Conservation (phyloP, 2,797 vertebrate genomes). For the Takifugu ocellatus region DNA sequence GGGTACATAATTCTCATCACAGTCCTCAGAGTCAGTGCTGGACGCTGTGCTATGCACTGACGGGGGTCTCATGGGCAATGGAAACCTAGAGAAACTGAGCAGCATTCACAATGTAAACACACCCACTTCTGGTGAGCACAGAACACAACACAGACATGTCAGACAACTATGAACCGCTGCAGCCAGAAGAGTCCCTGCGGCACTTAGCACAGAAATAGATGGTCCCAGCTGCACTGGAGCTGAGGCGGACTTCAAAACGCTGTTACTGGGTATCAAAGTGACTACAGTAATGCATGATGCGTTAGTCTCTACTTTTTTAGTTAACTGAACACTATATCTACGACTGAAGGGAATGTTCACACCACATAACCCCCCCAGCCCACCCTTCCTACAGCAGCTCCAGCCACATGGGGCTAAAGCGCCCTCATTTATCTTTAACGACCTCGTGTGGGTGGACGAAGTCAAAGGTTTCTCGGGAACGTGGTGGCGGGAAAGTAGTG, state of each 20-base stretch:
- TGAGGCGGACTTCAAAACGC: conserved; percentile 33
- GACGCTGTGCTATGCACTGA: conserved; percentile 98
- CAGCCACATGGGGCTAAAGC: conserved; percentile 4
- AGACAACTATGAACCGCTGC: conserved; percentile 36
- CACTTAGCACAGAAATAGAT: conserved; percentile 43
- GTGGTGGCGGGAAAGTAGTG: conserved; percentile 15
- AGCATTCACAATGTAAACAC: conserved; percentile 81
- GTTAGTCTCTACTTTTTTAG: conserved; percentile 63
- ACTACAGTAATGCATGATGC: conserved; percentile 68
- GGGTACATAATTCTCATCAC: conserved; percentile 96
- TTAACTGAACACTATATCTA: conserved; percentile 25
- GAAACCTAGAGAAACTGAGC: conserved; percentile 94
- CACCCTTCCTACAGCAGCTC: conserved; percentile 7
- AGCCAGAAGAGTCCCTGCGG: conserved; percentile 41
- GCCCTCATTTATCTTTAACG: conserved; percentile 4
- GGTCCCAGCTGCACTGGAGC: conserved; percentile 32
- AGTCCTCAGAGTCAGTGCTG: conserved; percentile 98
- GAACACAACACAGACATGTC: conserved; percentile 42
- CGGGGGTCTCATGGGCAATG: conserved; percentile 87
- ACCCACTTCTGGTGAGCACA: conserved; percentile 49
- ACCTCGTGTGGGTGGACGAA: background rate
- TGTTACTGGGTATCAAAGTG: conserved; percentile 52
- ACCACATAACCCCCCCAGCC: conserved; percentile 3
- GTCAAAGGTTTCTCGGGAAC: background rate
- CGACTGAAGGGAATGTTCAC: conserved; percentile 59